Base-by-base conservation (phyloP, 1,140 invertebrate species). In the Oncopeltus fasciatus region DNA sequence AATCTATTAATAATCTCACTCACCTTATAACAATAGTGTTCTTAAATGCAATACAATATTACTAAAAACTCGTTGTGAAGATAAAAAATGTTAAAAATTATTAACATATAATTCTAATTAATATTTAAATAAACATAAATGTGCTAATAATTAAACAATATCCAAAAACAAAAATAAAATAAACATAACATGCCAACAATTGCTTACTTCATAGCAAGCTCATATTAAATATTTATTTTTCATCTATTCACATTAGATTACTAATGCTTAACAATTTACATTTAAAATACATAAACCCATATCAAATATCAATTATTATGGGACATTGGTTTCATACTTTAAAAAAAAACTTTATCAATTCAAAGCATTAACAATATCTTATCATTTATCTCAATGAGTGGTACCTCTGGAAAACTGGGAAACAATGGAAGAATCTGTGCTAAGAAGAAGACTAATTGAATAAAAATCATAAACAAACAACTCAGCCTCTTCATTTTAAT, bases 401-500 rank as follows among this genome's bases (percentile, higher is more conserved):
- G 49, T 53, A 53, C 12, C 16, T 24, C 24, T 53, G 49, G 49
- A 53, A 53, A 53, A 53, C 24, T 53, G 49, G 49, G 24, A 53
- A 46, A 53, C 24, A 53, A 53, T 53, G 49, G 49, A 53, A 53
- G 49, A 53, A 53, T 53, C 49, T 53, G 49, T 24, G 49, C 49
- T 53, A 53, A 53, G 49, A 53, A 53, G 49, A 53, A 53, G 49
- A 53, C 49, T 53, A 53, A 53, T 21, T 24, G 49, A 53, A 53
- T 18, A 53, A 53, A 5, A 27, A 53, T 24, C 21, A 24, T 53
- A 53, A 53, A 53, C 20, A 53, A 24, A 53, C 24, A 27, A 53
- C 4, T 53, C 24, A 53, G 49, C 49, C 49, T 53, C 49, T n/a
- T 4, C 20, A 24, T 3, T 24, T 53, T 20, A 53, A 53, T 26